phyloP scores from a whole-genome alignment of 1,140 invertebrate species.

The Epicauta chinensis region DNA sequence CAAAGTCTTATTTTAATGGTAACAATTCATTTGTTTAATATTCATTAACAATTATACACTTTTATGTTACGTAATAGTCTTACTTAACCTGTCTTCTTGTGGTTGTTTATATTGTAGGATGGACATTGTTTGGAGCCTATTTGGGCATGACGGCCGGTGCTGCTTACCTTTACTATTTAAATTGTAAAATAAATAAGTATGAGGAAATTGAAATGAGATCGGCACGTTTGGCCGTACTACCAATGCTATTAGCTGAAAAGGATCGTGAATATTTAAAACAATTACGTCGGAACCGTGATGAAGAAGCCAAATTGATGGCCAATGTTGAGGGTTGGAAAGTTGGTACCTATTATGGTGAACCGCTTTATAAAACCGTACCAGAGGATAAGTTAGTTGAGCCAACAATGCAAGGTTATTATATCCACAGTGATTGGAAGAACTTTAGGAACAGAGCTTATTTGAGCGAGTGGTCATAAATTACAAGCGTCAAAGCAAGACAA shows the following conservation, averaged over 20 bases:
- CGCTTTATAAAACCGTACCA: slow-evolving; percentile 54
- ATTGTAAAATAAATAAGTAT: slow-evolving; percentile 45
- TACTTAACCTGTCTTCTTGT: neutral
- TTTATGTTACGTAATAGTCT: slow-evolving; percentile 9
- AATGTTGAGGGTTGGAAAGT: slow-evolving; percentile 84
- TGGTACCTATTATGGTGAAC: slow-evolving; percentile 79
- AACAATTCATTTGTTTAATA: slow-evolving; percentile 18
- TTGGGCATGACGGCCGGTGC: slow-evolving; percentile 52
- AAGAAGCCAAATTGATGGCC: slow-evolving; percentile 80
- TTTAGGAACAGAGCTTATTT: neutral
- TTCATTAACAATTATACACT: neutral
- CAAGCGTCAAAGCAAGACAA: too few relatives aligned
- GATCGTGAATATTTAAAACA: slow-evolving; percentile 79
- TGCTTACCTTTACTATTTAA: slow-evolving; percentile 54
- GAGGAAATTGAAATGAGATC: slow-evolving; percentile 68
- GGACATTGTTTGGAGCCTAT: slow-evolving; percentile 53
- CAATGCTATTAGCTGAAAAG: slow-evolving; percentile 71
- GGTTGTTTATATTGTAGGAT: slow-evolving; percentile 43
- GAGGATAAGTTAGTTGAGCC: slow-evolving; percentile 54
- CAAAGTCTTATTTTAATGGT: slow-evolving; percentile 64
- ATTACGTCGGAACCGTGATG: slow-evolving; percentile 70
- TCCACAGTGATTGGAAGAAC: slow-evolving; percentile 43
- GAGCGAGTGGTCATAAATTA: slow-evolving; percentile 3
- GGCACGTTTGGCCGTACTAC: slow-evolving; percentile 63
- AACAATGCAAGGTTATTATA: slow-evolving; percentile 63